A percentile compares a stretch with the other conserved stretches of the same genome.
These are phyloP conservation scores for Peribatodes rhomboidaria DNA, from an alignment of 2,888 invertebrate species.

Conservation along the genomic window DNA sequence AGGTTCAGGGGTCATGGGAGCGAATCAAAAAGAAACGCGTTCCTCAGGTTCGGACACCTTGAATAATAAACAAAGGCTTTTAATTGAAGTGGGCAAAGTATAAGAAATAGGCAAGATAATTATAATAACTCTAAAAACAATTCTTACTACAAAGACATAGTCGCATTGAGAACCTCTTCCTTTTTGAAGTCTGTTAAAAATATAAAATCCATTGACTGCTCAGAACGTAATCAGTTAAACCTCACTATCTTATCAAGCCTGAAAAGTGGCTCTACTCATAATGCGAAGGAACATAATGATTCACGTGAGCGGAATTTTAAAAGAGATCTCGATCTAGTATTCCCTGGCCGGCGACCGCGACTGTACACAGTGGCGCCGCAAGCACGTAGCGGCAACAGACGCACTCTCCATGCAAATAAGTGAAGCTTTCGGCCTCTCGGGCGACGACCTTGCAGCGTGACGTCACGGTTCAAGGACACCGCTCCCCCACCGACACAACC, in stretches of 20 bases:
- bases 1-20: background rate
- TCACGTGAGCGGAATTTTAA: background rate
- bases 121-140: no score
- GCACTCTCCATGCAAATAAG: conserved; percentile 24
- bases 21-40: no score
- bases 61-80: no score
- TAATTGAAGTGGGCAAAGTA: no score
- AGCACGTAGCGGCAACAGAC: conserved; percentile 5
- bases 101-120: no score
- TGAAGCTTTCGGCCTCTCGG: conserved; percentile 25
- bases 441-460: conserved; percentile 45
- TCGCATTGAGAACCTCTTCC: no score
- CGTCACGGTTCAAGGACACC: conserved; percentile 45
- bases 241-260: no score
- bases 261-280: background rate
- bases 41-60: background rate
- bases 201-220: no score
- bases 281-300: background rate
- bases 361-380: background rate
- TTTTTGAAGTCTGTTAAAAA: no score
- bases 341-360: background rate
- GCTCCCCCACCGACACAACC: conserved; percentile 10
- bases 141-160: no score
- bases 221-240: no score
- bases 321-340: background rate